Evolutionary conservation across 53 echinoderm and acorn worm genomes (phyloP).

Genomic region (Pentamera pediparva): DNA sequence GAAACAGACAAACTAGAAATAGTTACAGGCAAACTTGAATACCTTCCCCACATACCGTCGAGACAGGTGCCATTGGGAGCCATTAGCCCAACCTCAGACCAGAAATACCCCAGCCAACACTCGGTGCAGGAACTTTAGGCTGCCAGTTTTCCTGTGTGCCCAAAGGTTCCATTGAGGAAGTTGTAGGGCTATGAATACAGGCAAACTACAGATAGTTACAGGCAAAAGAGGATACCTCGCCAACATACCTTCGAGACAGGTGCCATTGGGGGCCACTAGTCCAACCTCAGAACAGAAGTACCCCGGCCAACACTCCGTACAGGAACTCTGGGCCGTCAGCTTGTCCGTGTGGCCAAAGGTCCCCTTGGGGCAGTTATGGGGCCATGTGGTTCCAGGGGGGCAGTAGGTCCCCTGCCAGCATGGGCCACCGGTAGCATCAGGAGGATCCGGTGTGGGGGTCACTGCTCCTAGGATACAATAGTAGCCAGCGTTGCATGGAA

Average conservation of each 20-base stretch:
- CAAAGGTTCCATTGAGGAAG: constrained; percentile 93
- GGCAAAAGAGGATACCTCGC: too few species aligned
- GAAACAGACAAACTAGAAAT: too few species aligned
- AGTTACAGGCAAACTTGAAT: too few species aligned
- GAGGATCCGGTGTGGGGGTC: constrained; percentile 79
- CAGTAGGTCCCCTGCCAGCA: constrained; percentile 97
- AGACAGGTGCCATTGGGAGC: constrained; percentile 73
- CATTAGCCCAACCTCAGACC: constrained; percentile 72
- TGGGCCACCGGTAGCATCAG: constrained; percentile 76
- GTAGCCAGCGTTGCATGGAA: constrained; percentile 67
- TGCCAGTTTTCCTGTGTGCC: constrained; percentile 54
- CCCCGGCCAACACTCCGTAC: constrained; percentile 84
- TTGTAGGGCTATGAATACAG: too few species aligned
- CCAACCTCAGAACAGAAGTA: constrained; percentile 81
- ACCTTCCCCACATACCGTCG: too few species aligned
- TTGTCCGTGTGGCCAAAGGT: constrained; percentile 76
- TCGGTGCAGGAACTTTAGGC: constrained; percentile 70
- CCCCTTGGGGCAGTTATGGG: constrained; percentile 83
- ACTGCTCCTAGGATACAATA: constrained; percentile 81
- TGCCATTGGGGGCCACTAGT: constrained; percentile 78
- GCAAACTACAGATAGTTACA: too few species aligned
- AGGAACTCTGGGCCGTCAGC: constrained; percentile 61
- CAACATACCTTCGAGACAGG: constrained; percentile 57
- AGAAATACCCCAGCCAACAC: constrained; percentile 76
- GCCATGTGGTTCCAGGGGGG: constrained; percentile 74